These are phyloP conservation scores for Huso huso DNA, from an alignment of 2,797 vertebrate species.

Conservation along the genomic window DNA sequence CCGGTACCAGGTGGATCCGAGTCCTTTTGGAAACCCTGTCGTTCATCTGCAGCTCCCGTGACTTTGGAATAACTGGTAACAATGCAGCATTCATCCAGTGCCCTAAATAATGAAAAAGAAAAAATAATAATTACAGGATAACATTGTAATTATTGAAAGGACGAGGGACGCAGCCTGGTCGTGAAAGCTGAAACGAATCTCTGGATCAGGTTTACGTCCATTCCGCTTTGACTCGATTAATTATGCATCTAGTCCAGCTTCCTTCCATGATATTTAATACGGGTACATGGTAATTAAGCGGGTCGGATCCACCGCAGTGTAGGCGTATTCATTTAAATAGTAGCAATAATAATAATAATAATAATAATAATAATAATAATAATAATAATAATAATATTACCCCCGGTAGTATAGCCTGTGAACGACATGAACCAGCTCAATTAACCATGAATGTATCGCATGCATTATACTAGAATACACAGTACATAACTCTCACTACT, in stretches of 20 bases:
- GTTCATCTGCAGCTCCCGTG: conserved; percentile 47
- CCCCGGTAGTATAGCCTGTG: no score
- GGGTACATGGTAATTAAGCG: no score
- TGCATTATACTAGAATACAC: no score
- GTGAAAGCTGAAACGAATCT: conserved; percentile 61
- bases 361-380: no score
- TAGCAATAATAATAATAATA: no score
- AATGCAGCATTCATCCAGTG: conserved; percentile 56
- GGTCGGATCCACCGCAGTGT: no score
- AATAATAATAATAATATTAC: no score
- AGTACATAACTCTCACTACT: no score
- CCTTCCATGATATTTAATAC: neutral
- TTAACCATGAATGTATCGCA: no score
- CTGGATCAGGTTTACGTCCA: conserved; percentile 47
- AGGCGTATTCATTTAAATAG: no score
- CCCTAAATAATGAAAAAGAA: conserved; percentile 82
- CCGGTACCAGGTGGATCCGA: conserved; percentile 22
- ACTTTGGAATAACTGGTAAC: conserved; percentile 49
- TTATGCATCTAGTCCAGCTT: conserved; percentile 52
- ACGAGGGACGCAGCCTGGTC: conserved; percentile 51
- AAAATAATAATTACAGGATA: conserved; percentile 84
- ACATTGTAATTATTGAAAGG: conserved; percentile 77
- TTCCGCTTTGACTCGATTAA: conserved; percentile 50
- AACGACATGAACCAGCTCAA: no score
- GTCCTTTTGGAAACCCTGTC: conserved; percentile 32